Base-by-base conservation (phyloP, 2,113 vertebrate genomes). In the Mormyrus lacerda region DNA sequence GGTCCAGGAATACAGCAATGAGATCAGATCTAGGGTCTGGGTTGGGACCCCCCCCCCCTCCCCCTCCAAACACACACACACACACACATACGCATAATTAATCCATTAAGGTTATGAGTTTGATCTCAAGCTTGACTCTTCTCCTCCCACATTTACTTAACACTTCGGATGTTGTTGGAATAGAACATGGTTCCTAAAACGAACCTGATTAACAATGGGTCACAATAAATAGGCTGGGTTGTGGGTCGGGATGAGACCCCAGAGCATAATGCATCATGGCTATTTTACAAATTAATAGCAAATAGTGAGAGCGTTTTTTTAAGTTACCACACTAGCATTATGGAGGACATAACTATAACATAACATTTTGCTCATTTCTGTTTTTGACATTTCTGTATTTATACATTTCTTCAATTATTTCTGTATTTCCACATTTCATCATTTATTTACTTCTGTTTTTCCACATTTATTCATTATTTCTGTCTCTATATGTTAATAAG, bases 1-100 rank as follows among this genome's bases (percentile, higher is more conserved):
- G 90, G 89, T 86, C 27, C 88, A 91, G 89, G 87, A 90, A 9
- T 42, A 8, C 82, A 82, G 24, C 48, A 39, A 1, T 44, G 3
- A 85, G 24, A 48, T 45, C 27, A 13, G 11, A 13, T 31, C 6
- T 13, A 2, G 39, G 21, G 47, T 1, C 31, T 17, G 27, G 69
- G 44, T 9, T 7, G 6, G 17, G n/a, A 47, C 21, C 51, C 31
- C 6, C 73, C 50, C 50, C 47, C 0, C 1, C 21, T 35, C 31
- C 6, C 73, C 50, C 50, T 9, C 0, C 1, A 13, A 2, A 50
- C 48, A 50, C 48, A 50, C 69, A 27, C 65, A 17, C 24, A 2
- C 65, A 69, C 8, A 1, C 73, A 13, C 10, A 31, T 31, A 35
- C 31, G 9, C 69, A 79, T 1, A 17, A 79, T 79, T 27, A 27